Percentiles rank a stretch among this genome's conserved stretches.
Conservation (phyloP, 2,888 invertebrate species). For the Homarus gammarus region DNA sequence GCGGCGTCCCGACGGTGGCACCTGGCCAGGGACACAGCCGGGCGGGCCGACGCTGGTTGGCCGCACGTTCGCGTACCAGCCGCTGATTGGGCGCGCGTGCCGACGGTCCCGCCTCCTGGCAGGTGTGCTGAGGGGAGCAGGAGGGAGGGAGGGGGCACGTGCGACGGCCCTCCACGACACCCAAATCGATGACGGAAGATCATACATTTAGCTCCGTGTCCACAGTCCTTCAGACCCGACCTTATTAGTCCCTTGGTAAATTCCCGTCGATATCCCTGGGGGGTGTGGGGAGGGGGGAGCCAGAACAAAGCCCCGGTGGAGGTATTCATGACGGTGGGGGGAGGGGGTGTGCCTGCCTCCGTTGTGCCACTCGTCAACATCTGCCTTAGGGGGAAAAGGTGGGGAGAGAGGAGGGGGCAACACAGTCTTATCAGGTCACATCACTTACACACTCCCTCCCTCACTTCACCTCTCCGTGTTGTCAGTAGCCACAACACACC, state of each 20-base stretch:
- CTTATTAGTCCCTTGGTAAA: slow-evolving; percentile 65
- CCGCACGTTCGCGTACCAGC: slow-evolving; percentile 62
- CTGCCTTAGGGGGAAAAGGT: neutral
- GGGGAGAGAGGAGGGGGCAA: slow-evolving; percentile 2
- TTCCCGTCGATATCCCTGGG: slow-evolving; percentile 60
- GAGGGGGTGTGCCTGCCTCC: slow-evolving; percentile 13
- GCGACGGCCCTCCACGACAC: slow-evolving; percentile 47
- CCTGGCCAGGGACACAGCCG: slow-evolving; percentile 65
- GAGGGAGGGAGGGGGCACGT: slow-evolving; percentile 57
- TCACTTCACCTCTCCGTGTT: neutral
- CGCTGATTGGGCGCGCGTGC: slow-evolving; percentile 75
- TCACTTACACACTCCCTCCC: slow-evolving; percentile 5
- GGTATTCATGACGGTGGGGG: slow-evolving; percentile 56
- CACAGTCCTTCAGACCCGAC: slow-evolving; percentile 67
- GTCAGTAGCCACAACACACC: slow-evolving; percentile 19
- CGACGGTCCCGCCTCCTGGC: slow-evolving; percentile 73
- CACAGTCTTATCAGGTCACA: slow-evolving; percentile 26
- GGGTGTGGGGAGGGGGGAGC: slow-evolving; percentile 12
- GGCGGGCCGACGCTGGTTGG: slow-evolving; percentile 72
- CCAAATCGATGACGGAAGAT: slow-evolving; percentile 69
- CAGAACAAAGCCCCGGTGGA: slow-evolving; percentile 67
- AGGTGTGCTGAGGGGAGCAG: slow-evolving; percentile 72
- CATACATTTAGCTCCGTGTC: slow-evolving; percentile 70
- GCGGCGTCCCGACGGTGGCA: slow-evolving; percentile 61
- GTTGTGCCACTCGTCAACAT: slow-evolving; percentile 42